Conservation (phyloP, 2,113 vertebrate genomes). For the Gopherus flavomarginatus region DNA sequence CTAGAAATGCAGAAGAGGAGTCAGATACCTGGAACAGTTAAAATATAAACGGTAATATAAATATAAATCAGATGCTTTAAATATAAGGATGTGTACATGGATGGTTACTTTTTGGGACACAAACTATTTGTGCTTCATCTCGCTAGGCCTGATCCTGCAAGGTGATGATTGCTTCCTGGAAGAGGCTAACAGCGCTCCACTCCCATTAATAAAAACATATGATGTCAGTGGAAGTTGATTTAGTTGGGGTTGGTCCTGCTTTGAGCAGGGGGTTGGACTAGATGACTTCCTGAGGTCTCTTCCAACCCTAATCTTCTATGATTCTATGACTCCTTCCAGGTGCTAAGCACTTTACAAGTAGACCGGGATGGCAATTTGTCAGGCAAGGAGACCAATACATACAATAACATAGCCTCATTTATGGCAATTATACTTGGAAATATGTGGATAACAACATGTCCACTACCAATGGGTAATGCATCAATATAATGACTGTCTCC, state of each 20-base stretch:
- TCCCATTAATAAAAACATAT: background rate
- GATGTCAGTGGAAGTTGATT: background rate
- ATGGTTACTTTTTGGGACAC: background rate
- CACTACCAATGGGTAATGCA: slow-evolving; percentile 32
- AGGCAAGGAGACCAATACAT: background rate
- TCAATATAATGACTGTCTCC: slow-evolving; percentile 24
- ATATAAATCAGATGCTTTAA: background rate
- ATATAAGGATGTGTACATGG: background rate
- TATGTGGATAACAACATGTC: background rate
- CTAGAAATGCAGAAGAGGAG: background rate
- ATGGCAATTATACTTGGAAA: slow-evolving; percentile 30
- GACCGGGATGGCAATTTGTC: background rate
- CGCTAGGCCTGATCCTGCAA: background rate
- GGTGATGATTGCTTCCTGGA: background rate
- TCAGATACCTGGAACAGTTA: background rate
- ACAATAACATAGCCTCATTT: background rate
- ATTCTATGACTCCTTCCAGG: background rate
- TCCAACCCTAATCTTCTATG: too few species aligned
- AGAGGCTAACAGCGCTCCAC: background rate
- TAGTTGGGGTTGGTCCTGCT: too few species aligned
- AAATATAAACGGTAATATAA: too few species aligned
- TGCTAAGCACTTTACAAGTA: background rate
- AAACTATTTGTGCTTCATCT: rapidly evolving
- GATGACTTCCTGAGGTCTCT: too few species aligned
- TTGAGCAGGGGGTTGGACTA: too few species aligned